These are phyloP conservation scores for Entosphenus tridentatus DNA, from an alignment of 2,113 vertebrate genomes.

Conservation along the genomic window DNA sequence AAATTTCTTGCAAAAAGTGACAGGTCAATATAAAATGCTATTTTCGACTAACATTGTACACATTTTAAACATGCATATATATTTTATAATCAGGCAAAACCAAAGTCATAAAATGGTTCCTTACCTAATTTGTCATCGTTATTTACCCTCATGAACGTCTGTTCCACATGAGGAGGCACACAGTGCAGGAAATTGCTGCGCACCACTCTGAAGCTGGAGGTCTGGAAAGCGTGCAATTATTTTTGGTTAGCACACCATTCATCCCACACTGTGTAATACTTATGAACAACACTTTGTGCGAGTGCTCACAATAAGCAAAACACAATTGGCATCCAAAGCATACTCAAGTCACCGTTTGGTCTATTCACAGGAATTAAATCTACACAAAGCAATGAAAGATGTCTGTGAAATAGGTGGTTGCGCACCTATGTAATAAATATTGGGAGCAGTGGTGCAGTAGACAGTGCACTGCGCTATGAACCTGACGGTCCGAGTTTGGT, in stretches of 20 bases:
- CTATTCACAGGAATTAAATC: background rate
- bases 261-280: background rate
- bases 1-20: background rate
- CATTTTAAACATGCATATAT: background rate
- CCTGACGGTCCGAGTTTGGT: too few species aligned
- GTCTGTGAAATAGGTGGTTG: too few species aligned
- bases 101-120: background rate
- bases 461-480: too few species aligned
- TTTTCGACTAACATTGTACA: background rate
- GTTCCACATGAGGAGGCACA: background rate
- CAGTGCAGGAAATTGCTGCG: background rate
- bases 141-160: conserved; percentile 5
- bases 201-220: background rate
- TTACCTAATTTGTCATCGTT: conserved; percentile 1
- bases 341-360: background rate
- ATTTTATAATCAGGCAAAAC: background rate
- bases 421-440: too few species aligned
- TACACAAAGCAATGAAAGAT: too few species aligned
- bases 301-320: background rate
- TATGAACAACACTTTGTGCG: background rate
- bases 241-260: background rate
- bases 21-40: background rate
- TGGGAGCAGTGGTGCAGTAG: too few species aligned
- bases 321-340: background rate
- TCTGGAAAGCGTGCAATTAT: background rate